Evolutionary conservation across 2,797 vertebrate genomes (phyloP).

Genomic region (Moxostoma hubbsi): DNA sequence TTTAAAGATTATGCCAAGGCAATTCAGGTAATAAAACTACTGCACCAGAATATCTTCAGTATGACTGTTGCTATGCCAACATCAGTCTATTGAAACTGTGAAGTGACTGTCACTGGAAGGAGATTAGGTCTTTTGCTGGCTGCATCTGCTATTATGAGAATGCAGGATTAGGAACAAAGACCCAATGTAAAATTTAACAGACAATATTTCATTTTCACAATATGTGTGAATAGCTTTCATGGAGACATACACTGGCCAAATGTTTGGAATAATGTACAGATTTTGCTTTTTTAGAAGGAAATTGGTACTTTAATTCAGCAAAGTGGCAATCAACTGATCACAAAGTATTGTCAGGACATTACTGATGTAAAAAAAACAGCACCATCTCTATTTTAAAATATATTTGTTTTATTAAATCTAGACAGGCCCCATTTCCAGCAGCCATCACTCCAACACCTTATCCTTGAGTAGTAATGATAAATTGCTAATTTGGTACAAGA

Average conservation of each 20-base stretch:
- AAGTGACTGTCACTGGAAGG: constrained; percentile 43
- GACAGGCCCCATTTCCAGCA: too few species aligned
- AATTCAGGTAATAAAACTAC: constrained; percentile 52
- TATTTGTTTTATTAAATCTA: too few species aligned
- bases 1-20: constrained; percentile 41
- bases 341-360: too few species aligned
- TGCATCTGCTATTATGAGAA: constrained; percentile 17
- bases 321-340: too few species aligned
- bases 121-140: constrained; percentile 31
- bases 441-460: too few species aligned
- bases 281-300: too few species aligned
- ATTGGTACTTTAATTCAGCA: too few species aligned
- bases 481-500: too few species aligned
- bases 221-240: neutral
- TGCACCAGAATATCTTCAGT: constrained; percentile 49
- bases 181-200: neutral
- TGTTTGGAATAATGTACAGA: too few species aligned
- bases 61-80: constrained; percentile 59
- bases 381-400: too few species aligned
- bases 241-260: neutral
- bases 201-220: constrained; percentile 3
- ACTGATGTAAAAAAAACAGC: too few species aligned
- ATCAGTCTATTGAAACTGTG: constrained; percentile 41
- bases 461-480: too few species aligned
- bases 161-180: neutral